A percentile compares a stretch with the other conserved stretches of the same genome.
Evolutionary conservation across 2,113 vertebrate species (phyloP).

Genomic region (Prochilodus magdalenae): DNA sequence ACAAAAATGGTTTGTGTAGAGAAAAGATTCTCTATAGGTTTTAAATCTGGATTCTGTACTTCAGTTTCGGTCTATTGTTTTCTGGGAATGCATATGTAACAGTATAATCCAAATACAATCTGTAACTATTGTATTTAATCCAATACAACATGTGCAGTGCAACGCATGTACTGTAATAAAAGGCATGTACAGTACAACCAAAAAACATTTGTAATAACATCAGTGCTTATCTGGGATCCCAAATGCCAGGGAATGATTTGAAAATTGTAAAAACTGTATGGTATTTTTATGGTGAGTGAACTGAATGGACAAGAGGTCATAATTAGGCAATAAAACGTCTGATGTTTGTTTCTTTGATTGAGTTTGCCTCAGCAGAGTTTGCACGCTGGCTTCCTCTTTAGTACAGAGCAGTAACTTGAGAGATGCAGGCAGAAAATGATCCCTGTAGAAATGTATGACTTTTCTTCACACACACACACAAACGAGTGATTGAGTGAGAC

Average conservation of each 20-base stretch:
- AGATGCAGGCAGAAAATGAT: not conserved
- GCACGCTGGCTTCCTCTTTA: too few species aligned
- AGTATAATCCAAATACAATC: not conserved
- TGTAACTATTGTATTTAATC: not conserved
- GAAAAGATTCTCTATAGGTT: too few species aligned
- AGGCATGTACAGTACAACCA: too few species aligned
- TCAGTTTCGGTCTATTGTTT: too few species aligned
- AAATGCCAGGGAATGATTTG: too few species aligned
- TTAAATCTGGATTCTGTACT: too few species aligned
- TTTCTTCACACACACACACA: constrained; percentile 18
- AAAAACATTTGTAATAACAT: too few species aligned
- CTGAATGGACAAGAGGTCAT: not conserved
- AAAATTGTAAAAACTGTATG: not conserved
- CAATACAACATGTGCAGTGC: too few species aligned
- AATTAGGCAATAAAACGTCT: not conserved
- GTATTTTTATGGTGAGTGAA: not conserved
- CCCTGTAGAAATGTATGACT: constrained; percentile 38
- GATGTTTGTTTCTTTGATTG: not conserved
- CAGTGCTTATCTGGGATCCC: too few species aligned
- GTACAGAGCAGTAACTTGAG: not conserved
- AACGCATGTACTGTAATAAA: too few species aligned
- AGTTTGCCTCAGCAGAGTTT: not conserved
- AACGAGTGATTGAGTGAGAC: not conserved
- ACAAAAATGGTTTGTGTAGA: too few species aligned
- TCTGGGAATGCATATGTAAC: not conserved